These are phyloP conservation scores for Epinephelus malabaricus DNA, from an alignment of 2,797 vertebrate genomes.

Conservation along the genomic window DNA sequence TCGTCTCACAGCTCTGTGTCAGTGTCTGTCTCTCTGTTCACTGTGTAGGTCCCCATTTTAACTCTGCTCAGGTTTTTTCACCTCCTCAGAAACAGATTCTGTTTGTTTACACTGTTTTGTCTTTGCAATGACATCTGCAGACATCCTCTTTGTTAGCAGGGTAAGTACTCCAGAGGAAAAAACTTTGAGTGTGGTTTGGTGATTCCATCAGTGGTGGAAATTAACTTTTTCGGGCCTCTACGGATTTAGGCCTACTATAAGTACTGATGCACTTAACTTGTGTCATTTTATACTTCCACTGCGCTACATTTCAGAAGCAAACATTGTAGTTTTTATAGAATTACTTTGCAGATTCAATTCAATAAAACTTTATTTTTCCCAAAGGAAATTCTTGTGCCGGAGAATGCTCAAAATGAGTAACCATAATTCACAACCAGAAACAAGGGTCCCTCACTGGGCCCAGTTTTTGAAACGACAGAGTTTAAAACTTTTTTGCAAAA, in stretches of 20 bases:
- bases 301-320: too few species aligned
- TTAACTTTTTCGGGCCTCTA: neutral
- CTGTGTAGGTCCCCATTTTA: conserved; percentile 3
- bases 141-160: conserved; percentile 23
- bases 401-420: too few species aligned
- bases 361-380: too few species aligned
- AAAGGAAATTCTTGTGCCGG: too few species aligned
- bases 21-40: conserved; percentile 53
- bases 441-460: too few species aligned
- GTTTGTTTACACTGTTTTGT: conserved; percentile 53
- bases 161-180: conserved; percentile 27
- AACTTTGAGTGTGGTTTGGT: neutral
- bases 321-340: neutral
- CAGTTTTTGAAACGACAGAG: too few species aligned
- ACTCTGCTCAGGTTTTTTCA: conserved; percentile 36
- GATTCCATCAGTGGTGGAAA: conserved; percentile 2
- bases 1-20: conserved; percentile 58
- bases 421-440: too few species aligned
- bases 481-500: too few species aligned
- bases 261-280: neutral
- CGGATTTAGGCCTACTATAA: conserved; percentile 3
- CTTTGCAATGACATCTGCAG: conserved; percentile 25
- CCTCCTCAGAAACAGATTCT: conserved; percentile 42
- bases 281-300: neutral
- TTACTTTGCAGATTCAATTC: neutral